Evolutionary conservation across 1,140 invertebrate species (phyloP), one percentile per base, ranked within the genome.

Genomic region (Geopemphigus sp.): DNA sequence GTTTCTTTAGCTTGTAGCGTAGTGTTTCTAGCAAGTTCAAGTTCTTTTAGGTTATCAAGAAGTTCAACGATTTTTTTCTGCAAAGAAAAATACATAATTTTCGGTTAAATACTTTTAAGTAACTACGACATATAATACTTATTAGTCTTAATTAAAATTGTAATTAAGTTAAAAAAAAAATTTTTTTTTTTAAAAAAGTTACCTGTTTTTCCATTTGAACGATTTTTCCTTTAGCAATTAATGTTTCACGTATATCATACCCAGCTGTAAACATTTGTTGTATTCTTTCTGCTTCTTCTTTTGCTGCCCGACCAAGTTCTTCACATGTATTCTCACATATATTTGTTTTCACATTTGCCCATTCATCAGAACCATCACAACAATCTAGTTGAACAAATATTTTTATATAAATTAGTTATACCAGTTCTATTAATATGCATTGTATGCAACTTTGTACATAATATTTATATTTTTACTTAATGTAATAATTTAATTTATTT

Each of bases 281-380:
- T 50, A 89, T 85, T 63, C 89, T 89, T 83, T 92, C 90, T 0
- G 91, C 90, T 84, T 94, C 92, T 81, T 92, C 89, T 81, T 92
- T 88, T 0, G 94, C 94, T 87, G 88, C 90, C 85, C 86, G 85
- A 3, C 96, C 97, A 17, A 98, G 85, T 84, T 96, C 93, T 72
- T 92, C 88, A 84, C 93, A 96, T 81, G 88, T 92, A 84, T 98
- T 93, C 0, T 86, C 72, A 86, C 96, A 98, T 0, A 87, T 84
- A 50, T 85, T 39, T 78, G 45, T 78, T 22, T 2, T 78, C 24
- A 57, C 87, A 17, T 84, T 88, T 57, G 86, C 85, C 83, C 92
- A 95, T 85, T 99, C 98, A 87, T 99, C 98, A 80, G 92, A 92
- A 1, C 93, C 95, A 89, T 99, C 98, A 88, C 98, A 99, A 83